These are phyloP conservation scores for Drosophila nasuta DNA, from an alignment of 1,140 invertebrate genomes.

Conservation along the genomic window DNA sequence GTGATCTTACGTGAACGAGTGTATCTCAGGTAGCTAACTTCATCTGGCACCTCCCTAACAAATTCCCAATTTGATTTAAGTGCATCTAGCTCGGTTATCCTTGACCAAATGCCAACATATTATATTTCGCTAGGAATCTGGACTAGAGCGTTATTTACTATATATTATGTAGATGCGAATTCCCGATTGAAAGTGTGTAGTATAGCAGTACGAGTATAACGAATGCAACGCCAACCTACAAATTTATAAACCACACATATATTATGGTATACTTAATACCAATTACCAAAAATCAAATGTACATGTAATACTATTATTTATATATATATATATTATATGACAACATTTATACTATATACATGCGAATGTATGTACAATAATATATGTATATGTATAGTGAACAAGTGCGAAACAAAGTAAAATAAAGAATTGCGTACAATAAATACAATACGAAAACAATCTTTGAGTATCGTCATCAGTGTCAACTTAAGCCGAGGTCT, in stretches of 20 bases:
- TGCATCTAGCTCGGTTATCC: constrained; percentile 8
- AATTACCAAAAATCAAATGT: constrained; percentile 41
- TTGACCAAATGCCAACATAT: constrained; percentile 37
- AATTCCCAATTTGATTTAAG: constrained; percentile 13
- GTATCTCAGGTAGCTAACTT: constrained; percentile 15
- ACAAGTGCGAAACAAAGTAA: constrained; percentile 29
- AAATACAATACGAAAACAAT: constrained; percentile 50
- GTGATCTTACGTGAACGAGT: constrained; percentile 18
- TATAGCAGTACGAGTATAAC: constrained; percentile 16
- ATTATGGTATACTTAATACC: constrained; percentile 19
- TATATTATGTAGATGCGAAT: background rate
- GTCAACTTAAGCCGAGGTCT: no score
- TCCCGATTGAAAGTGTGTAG: constrained; percentile 17
- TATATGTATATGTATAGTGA: constrained; percentile 36
- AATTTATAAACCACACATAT: constrained; percentile 54
- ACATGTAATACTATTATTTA: constrained; percentile 43
- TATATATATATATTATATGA: constrained; percentile 38
- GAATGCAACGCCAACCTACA: constrained; percentile 57
- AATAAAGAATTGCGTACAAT: constrained; percentile 45
- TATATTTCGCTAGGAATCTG: constrained; percentile 19
- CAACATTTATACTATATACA: constrained; percentile 51
- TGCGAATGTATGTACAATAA: constrained; percentile 15
- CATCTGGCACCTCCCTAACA: constrained; percentile 11
- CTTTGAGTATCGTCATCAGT: background rate
- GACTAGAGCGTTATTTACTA: constrained; percentile 24